Evolutionary conservation across 2,888 invertebrate species (phyloP).

Genomic region (Cantharis rufa): DNA sequence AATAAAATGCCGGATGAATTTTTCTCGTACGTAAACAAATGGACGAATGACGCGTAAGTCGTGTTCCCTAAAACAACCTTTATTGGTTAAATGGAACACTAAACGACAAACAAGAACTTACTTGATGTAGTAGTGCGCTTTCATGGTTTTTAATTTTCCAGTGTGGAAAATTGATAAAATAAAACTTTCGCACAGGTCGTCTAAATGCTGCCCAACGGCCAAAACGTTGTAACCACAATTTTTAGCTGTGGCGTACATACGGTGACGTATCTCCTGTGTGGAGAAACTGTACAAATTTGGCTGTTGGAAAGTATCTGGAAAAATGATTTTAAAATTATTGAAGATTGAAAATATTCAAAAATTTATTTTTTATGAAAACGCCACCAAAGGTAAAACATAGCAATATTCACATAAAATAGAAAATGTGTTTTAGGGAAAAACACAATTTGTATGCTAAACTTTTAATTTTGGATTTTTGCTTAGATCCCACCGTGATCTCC

Average conservation of each 20-base stretch:
- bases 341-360: too few species aligned
- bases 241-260: slow-evolving; percentile 75
- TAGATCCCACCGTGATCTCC: too few species aligned
- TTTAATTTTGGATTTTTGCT: too few species aligned
- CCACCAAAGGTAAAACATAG: neutral
- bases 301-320: slow-evolving; percentile 59
- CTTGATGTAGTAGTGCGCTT: slow-evolving; percentile 78
- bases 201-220: slow-evolving; percentile 85
- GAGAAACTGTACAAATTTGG: slow-evolving; percentile 68
- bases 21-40: slow-evolving; percentile 83
- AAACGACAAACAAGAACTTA: slow-evolving; percentile 48
- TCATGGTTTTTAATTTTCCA: slow-evolving; percentile 77
- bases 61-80: slow-evolving; percentile 65
- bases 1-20: slow-evolving; percentile 73
- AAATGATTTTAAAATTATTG: slow-evolving; percentile 11
- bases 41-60: slow-evolving; percentile 84
- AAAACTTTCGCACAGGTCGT: slow-evolving; percentile 83
- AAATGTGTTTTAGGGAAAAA: too few species aligned
- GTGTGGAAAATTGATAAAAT: slow-evolving; percentile 80
- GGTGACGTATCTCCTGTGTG: slow-evolving; percentile 70
- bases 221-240: slow-evolving; percentile 82
- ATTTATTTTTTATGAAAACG: too few species aligned
- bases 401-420: too few species aligned
- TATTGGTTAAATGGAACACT: neutral
- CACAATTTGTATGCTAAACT: too few species aligned